A percentile compares a stretch with the other conserved stretches of the same genome.
Evolutionary conservation across 2,113 vertebrate genomes (phyloP).

Genomic region (Elanus axillaris): DNA sequence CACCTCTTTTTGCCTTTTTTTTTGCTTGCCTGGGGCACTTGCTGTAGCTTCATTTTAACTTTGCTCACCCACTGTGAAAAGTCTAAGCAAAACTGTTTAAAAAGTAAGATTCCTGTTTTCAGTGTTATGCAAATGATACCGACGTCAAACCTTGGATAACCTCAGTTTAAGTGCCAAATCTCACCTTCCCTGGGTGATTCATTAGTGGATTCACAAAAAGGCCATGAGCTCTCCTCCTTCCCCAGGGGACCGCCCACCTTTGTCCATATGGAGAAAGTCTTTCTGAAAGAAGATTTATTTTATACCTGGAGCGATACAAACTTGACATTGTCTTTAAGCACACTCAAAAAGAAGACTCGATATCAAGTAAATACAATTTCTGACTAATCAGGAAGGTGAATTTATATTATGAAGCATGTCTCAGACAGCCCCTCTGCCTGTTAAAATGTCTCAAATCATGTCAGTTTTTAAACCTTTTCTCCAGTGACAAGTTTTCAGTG

Average conservation of each 20-base stretch:
- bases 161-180: neutral
- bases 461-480: constrained; percentile 35
- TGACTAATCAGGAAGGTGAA: constrained; percentile 37
- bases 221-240: neutral
- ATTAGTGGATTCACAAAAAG: constrained; percentile 11
- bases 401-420: constrained; percentile 45
- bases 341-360: neutral
- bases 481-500: neutral
- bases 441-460: constrained; percentile 49
- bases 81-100: neutral
- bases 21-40: neutral
- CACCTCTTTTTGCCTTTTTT: neutral
- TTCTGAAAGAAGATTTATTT: constrained; percentile 28
- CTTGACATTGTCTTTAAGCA: constrained; percentile 36
- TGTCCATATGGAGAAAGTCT: neutral
- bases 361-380: constrained; percentile 55
- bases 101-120: neutral
- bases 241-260: neutral
- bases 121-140: neutral
- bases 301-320: neutral
- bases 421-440: neutral
- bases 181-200: constrained; percentile 27
- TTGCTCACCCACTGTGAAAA: neutral
- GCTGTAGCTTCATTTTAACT: neutral
- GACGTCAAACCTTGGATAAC: constrained; percentile 22